Conservation (phyloP, 2,888 invertebrate species). For the Elysia crispata region DNA sequence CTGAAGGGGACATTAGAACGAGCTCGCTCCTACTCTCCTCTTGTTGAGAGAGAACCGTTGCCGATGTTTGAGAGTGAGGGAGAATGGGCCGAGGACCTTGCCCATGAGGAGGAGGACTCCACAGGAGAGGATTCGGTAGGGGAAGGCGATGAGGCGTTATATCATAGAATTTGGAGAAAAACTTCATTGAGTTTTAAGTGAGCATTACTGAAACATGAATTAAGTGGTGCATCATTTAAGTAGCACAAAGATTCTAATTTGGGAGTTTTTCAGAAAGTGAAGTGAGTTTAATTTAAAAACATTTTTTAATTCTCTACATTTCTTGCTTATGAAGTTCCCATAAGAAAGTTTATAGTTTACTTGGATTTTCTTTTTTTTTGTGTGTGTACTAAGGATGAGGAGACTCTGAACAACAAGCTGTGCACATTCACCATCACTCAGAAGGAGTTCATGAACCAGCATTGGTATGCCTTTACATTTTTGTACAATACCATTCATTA, state of each 20-base stretch:
- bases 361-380: no score
- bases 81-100: conserved; percentile 91
- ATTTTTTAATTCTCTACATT: no score
- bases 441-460: conserved; percentile 96
- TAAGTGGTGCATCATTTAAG: no score
- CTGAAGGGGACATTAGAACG: conserved; percentile 77
- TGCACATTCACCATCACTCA: conserved; percentile 98
- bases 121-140: conserved; percentile 89
- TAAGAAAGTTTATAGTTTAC: no score
- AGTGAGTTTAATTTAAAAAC: no score
- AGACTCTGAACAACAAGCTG: conserved; percentile 88
- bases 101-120: conserved; percentile 92
- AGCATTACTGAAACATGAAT: no score
- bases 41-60: conserved; percentile 65
- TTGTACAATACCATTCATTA: background rate
- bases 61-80: conserved; percentile 77
- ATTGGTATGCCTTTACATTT: conserved; percentile 78
- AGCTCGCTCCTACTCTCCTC: conserved; percentile 69
- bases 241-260: no score
- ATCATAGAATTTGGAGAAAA: no score
- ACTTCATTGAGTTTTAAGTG: no score
- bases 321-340: no score
- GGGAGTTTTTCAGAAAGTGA: no score
- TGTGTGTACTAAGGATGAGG: conserved; percentile 84
- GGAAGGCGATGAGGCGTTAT: background rate